A percentile compares a stretch with the other conserved stretches of the same genome.
phyloP scores from a whole-genome alignment of 2,113 vertebrate genomes.

The Odocoileus hemionus region DNA sequence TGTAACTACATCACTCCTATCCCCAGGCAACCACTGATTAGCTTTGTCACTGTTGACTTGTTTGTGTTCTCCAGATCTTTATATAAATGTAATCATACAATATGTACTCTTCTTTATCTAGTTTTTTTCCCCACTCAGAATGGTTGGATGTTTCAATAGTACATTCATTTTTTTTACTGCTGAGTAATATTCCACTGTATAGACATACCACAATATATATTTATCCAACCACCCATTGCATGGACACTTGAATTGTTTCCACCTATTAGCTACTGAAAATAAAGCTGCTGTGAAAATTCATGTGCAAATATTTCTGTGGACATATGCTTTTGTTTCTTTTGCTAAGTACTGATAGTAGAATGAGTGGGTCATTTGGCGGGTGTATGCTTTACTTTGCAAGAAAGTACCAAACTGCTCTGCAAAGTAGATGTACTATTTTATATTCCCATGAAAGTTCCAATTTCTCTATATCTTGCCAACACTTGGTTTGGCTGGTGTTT shows the following conservation, averaged over 20 bases:
- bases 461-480: not conserved
- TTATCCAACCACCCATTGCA: not conserved
- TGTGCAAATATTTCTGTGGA: not conserved
- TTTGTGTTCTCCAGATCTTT: slow-evolving; percentile 1
- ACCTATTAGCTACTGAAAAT: not conserved
- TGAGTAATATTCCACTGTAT: not conserved
- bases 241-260: not conserved
- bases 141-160: not conserved
- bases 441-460: not conserved
- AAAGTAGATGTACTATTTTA: not conserved
- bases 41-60: not conserved
- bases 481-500: slow-evolving; percentile 10
- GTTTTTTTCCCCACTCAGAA: not conserved
- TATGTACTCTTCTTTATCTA: not conserved
- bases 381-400: not conserved
- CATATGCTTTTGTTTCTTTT: not conserved
- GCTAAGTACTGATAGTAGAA: not conserved
- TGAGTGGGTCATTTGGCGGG: not conserved
- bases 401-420: not conserved
- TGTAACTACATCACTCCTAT: not conserved
- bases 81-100: not conserved
- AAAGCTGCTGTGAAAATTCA: not conserved
- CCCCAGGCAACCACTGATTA: not conserved
- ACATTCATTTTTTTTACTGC: not conserved
- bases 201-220: not conserved